phyloP scores from a whole-genome alignment of 2,797 vertebrate species.

The Vireo griseus region DNA sequence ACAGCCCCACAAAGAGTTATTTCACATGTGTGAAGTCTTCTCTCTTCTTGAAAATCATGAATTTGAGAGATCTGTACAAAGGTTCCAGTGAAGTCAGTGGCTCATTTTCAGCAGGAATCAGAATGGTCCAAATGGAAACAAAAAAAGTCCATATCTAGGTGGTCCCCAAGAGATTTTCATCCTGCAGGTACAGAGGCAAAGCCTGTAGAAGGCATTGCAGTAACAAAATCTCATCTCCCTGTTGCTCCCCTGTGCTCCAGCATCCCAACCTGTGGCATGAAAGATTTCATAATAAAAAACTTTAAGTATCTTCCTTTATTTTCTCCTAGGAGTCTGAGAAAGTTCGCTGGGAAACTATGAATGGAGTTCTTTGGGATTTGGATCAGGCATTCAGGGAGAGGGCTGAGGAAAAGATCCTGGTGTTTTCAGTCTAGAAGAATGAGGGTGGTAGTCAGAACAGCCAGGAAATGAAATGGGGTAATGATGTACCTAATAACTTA shows the following conservation, averaged over 20 bases:
- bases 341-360: neutral
- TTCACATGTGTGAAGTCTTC: neutral
- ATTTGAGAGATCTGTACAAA: neutral
- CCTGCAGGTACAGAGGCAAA: neutral
- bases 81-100: neutral
- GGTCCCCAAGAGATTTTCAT: neutral
- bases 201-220: neutral
- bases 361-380: neutral
- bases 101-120: neutral
- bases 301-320: neutral
- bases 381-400: neutral
- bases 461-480: slow-evolving; percentile 54
- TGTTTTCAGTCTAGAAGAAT: neutral
- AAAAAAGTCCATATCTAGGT: neutral
- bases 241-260: neutral
- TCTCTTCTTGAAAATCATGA: neutral
- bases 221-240: neutral
- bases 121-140: neutral
- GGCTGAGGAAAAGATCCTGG: neutral
- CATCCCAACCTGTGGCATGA: neutral
- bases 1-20: neutral
- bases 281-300: neutral
- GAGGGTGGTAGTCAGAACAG: slow-evolving; percentile 31
- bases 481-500: slow-evolving; percentile 65
- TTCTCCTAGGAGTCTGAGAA: neutral